Percentiles rank a stretch among this genome's conserved stretches.
These are phyloP conservation scores for Uropetala carovei DNA, from an alignment of 2,888 invertebrate species.

Conservation along the genomic window DNA sequence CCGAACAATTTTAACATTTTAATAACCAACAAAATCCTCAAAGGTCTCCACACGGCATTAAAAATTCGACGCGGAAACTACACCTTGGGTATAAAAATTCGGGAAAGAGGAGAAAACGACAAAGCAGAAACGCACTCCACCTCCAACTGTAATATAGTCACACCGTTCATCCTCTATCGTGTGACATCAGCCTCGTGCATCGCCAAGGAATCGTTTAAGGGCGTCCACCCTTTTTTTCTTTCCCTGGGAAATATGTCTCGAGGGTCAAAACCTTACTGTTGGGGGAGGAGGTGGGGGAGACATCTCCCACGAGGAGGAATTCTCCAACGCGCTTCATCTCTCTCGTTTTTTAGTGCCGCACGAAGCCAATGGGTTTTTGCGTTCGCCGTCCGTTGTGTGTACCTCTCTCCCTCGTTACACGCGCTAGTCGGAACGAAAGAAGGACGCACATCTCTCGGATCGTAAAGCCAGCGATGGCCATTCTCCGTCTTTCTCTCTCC, in stretches of 20 bases:
- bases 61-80: background rate
- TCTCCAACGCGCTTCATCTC: background rate
- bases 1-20: conserved; percentile 27
- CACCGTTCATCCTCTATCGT: background rate
- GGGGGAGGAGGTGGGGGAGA: background rate
- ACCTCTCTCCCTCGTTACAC: background rate
- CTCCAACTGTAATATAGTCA: conserved; percentile 46
- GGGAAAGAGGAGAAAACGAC: background rate
- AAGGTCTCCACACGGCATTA: background rate
- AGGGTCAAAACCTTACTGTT: background rate
- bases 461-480: conserved; percentile 48
- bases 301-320: background rate
- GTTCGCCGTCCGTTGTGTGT: conserved; percentile 15
- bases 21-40: background rate
- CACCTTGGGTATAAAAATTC: conserved; percentile 5
- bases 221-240: background rate
- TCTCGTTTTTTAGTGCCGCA: background rate
- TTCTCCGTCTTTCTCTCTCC: background rate
- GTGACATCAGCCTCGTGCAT: background rate
- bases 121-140: conserved; percentile 10
- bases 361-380: conserved; percentile 51
- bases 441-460: conserved; percentile 26
- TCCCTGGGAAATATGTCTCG: background rate
- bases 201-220: background rate
- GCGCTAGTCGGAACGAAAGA: background rate